These are phyloP conservation scores for Thryonomys swinderianus DNA, from an alignment of 2,113 vertebrate species.

Conservation along the genomic window DNA sequence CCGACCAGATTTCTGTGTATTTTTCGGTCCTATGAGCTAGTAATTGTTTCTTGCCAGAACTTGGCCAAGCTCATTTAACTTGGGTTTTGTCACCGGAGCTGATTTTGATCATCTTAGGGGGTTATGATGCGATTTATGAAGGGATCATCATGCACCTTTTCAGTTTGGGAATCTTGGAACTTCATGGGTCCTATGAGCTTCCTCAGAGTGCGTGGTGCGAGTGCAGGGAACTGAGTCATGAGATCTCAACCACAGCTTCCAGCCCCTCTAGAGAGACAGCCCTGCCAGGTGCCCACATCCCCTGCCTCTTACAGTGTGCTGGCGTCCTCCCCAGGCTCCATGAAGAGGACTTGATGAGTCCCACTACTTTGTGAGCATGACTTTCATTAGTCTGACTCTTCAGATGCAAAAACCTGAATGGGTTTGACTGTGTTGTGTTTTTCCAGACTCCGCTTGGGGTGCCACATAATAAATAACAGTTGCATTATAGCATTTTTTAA, in stretches of 20 bases:
- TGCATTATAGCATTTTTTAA: neutral
- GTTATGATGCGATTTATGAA: neutral
- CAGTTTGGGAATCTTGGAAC: neutral
- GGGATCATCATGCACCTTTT: neutral
- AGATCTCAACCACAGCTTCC: rapidly evolving
- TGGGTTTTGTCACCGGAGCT: neutral
- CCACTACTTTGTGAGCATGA: neutral
- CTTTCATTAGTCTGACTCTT: neutral
- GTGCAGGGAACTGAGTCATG: neutral
- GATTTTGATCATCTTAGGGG: neutral
- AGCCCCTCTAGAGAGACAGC: rapidly evolving
- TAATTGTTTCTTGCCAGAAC: neutral
- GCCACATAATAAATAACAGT: neutral
- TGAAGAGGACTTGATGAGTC: neutral
- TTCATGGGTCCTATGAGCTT: neutral
- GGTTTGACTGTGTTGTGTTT: neutral
- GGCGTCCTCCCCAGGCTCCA: neutral
- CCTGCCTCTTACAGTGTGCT: rapidly evolving
- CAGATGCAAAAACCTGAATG: neutral
- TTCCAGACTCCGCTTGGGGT: neutral
- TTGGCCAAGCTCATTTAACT: neutral
- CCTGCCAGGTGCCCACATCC: too few species aligned
- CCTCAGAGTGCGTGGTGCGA: too few species aligned
- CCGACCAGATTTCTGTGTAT: neutral
- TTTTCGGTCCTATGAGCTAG: neutral